Conservation (phyloP, 1,140 invertebrate genomes). For the Anastrepha obliqua region DNA sequence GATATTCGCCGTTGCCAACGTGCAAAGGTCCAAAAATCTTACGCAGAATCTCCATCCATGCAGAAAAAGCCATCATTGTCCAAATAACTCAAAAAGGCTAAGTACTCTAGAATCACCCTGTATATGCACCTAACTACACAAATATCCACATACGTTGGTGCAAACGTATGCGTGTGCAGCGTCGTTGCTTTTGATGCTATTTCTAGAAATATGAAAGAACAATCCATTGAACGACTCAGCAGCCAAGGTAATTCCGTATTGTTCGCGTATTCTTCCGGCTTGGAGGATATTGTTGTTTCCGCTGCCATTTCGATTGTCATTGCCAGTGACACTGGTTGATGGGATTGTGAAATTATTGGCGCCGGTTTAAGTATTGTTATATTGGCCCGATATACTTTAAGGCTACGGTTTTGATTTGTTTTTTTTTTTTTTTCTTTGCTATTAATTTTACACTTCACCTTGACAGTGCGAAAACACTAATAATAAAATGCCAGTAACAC, state of each 20-base stretch:
- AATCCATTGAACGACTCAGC: background rate
- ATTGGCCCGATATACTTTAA: background rate
- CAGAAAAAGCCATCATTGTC: no score
- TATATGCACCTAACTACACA: background rate
- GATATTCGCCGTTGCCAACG: no score
- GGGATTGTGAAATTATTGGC: conserved; percentile 35
- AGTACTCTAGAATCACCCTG: no score
- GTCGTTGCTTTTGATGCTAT: background rate
- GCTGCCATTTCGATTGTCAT: conserved; percentile 50
- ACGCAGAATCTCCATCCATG: no score
- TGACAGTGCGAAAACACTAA: background rate
- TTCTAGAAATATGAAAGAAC: background rate
- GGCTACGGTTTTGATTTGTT: background rate
- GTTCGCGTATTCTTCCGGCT: background rate
- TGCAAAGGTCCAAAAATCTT: no score
- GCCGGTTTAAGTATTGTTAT: background rate
- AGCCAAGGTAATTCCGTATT: conserved; percentile 39
- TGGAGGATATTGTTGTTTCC: conserved; percentile 27
- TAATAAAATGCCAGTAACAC: no score
- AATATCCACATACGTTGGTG: no score
- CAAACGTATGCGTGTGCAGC: background rate
- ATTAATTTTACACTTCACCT: background rate
- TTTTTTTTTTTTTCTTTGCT: background rate
- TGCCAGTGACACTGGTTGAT: conserved; percentile 8
- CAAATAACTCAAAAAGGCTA: no score